Base-by-base conservation (phyloP, 35 echinoderm and acorn worm species). In the Ophiothrix spiculata region DNA sequence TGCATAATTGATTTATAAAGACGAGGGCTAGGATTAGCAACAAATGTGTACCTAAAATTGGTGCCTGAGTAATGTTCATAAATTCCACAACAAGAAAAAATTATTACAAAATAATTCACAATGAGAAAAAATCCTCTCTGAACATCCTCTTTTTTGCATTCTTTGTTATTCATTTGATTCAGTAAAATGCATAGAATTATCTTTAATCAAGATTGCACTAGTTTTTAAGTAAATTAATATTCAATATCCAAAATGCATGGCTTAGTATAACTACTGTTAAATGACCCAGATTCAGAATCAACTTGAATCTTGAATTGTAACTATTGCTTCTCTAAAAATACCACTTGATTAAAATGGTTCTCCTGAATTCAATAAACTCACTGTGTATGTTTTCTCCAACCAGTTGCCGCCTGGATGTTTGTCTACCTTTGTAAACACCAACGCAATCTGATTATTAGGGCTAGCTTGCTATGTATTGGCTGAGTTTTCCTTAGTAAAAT, bases 281-380 rank as follows among this genome's bases (percentile, higher is more conserved):
- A 69, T n/a, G 60, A 69, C 60, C 60, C 60, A 69, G 60, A 25
- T 69, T 54, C 29, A 4, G 29, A 69, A 6, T 28, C 60, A 69
- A 49, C 6, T n/a, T n/a, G n/a, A n/a, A n/a, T n/a, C 23, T 69
- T 69, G 29, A 69, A 69, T 69, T 69, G 60, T 28, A 2, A 69
- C 60, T 69, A n/a, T 69, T 69, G 60, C 45, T 54, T 8, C 45
- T 54, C 21, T 69, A 69, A 69, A 54, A 69, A 69, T 69, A 69
- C 60, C 60, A n/a, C 60, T 69, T 69, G 60, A 69, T 69, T 69
- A 69, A 69, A 69, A 69, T 12, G 3, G 60, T 69, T 2, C 60
- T 69, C 29, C 1, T 12, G 29, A 28, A 69, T 69, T 69, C 60
- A 69, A 69, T 69, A 69, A 69, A 69, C 60, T n/a, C n/a, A 69